Conservation (phyloP, 2,113 vertebrate species). For the Heterotilapia buettikoferi region DNA sequence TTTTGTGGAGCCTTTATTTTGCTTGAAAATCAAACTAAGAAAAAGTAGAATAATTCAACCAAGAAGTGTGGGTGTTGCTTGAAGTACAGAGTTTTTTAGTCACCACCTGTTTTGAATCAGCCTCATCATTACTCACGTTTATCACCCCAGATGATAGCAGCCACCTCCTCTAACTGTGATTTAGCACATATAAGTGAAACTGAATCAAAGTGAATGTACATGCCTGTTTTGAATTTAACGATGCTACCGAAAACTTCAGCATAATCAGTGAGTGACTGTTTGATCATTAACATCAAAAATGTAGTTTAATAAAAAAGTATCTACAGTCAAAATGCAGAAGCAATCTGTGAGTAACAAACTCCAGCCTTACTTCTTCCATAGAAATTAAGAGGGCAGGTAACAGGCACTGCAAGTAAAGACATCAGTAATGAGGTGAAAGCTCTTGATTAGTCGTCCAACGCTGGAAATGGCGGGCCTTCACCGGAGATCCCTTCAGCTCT, state of each 20-base stretch:
- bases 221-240: not conserved
- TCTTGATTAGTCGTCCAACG: not conserved
- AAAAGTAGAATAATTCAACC: not conserved
- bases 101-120: not conserved
- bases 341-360: not conserved
- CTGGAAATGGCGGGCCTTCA: accelerated
- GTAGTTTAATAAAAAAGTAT: not conserved
- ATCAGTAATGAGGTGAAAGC: not conserved
- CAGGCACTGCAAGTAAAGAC: not conserved
- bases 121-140: not conserved
- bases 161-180: not conserved
- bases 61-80: not conserved
- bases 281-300: not conserved
- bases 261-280: not conserved
- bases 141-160: not conserved
- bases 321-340: not conserved
- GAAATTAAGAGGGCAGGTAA: not conserved
- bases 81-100: not conserved
- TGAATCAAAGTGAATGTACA: not conserved
- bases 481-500: not conserved
- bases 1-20: not conserved
- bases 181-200: not conserved
- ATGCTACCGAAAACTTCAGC: not conserved
- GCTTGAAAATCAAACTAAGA: not conserved
- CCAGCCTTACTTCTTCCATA: not conserved